Evolutionary conservation across 1,140 invertebrate species (phyloP), one percentile per base, ranked within the genome.

Genomic region (Pseudomyrmex flavicornis): DNA sequence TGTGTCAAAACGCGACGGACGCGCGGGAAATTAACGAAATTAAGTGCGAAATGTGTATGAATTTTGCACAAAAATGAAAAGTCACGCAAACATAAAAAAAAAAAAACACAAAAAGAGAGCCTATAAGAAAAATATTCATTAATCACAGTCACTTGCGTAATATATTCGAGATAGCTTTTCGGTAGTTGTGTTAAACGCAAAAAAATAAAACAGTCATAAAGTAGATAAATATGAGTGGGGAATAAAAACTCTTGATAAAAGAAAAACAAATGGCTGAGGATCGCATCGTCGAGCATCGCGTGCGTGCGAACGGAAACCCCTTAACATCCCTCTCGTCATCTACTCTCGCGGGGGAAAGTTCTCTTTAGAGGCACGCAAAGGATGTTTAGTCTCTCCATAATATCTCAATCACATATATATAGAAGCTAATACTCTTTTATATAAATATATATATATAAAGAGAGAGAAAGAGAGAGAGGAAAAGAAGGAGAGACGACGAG

Each of bases 291-390:
- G 73, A 70, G 20, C 10, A 79, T 80, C 52, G 76, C 76, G 76
- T 80, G 76, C 66, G 58, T 50, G 46, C 46, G 54, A 72, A 70
- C 66, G 76, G 66, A 72, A 80, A 72, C 54, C 56, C 54, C 54
- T 80, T 80, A 80, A 70, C 76, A 80, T 80, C 76, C 61, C 20
- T 77, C 56, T 61, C 62, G 61, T 58, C 74, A 77, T 87, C 59
- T 65, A 62, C 35, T 35, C 35, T 73, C 65, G 58, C 56, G 63
- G 56, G 84, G 69, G 3, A 26, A 35, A 7, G 35, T 26, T 88
- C 87, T 92, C 88, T 91, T 91, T 89, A 87, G 77, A 79, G 85
- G 83, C 92, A 91, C 92, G 91, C 91, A 89, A 93, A 86, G 48
- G 58, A 80, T 70, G 70, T 26, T 87, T 73, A 61, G 82, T 85